phyloP scores from a whole-genome alignment of 2,113 vertebrate genomes.

The Trachemys scripta region DNA sequence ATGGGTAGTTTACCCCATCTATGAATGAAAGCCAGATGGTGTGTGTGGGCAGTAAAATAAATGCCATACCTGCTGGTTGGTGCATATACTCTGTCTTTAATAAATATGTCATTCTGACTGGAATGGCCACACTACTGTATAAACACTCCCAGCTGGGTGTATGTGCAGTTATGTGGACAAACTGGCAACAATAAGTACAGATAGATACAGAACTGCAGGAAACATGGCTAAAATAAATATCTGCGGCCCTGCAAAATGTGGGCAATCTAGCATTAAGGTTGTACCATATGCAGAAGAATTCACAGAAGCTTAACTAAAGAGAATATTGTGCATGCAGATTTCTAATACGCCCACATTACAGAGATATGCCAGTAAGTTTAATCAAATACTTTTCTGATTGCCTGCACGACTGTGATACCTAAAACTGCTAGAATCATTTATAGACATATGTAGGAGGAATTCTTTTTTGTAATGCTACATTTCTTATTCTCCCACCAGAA shows the following conservation, averaged over 20 bases:
- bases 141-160: not conserved
- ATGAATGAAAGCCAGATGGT: slow-evolving; percentile 1
- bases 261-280: not conserved
- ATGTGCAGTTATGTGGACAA: not conserved
- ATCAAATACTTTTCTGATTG: slow-evolving; percentile 72
- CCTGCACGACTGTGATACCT: slow-evolving; percentile 68
- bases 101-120: not conserved
- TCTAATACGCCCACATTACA: slow-evolving; percentile 59
- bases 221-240: not conserved
- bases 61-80: not conserved
- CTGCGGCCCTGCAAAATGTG: not conserved
- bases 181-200: not conserved
- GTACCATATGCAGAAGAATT: not conserved
- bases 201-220: not conserved
- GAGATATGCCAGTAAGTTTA: slow-evolving; percentile 62
- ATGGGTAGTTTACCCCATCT: not conserved
- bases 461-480: slow-evolving; percentile 64
- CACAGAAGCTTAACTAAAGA: not conserved
- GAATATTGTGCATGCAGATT: slow-evolving; percentile 43
- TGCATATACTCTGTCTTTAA: not conserved
- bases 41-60: not conserved
- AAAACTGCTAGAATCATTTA: slow-evolving; percentile 74
- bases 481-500: slow-evolving; percentile 66
- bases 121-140: not conserved
- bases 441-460: slow-evolving; percentile 72